Percentiles rank a stretch among this genome's conserved stretches.
These are phyloP conservation scores for Stichodactyla helianthus DNA, from an alignment of 64 coral and sea anemone species.

Conservation along the genomic window DNA sequence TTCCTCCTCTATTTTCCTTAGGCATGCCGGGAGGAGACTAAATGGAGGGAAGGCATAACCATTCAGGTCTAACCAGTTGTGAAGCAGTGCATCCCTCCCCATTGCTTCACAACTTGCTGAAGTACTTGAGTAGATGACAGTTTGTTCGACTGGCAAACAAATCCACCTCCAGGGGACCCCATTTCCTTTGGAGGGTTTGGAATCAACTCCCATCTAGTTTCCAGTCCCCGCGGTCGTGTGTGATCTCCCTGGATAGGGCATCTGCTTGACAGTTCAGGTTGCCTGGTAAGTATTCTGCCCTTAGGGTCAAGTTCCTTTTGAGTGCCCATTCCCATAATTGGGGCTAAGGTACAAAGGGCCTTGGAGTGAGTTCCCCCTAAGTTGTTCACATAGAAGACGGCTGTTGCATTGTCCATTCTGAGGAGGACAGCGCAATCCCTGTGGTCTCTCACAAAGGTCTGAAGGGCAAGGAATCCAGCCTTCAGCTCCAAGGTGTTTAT, in stretches of 20 bases:
- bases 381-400: background rate
- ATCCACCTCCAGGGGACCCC: background rate
- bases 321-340: slow-evolving; percentile 1
- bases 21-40: no score
- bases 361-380: slow-evolving; percentile 23
- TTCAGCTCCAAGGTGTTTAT: slow-evolving; percentile 42
- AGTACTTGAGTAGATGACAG: no score
- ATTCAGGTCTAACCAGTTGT: no score
- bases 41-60: no score
- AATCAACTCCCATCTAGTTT: background rate
- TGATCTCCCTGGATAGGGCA: background rate
- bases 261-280: background rate
- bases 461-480: slow-evolving; percentile 15
- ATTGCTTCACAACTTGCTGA: no score
- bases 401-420: background rate
- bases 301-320: background rate
- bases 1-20: no score
- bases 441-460: slow-evolving; percentile 19
- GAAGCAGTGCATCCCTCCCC: no score
- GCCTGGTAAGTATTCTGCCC: background rate
- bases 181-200: background rate
- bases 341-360: slow-evolving; percentile 21
- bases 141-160: no score
- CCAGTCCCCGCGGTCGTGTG: background rate
- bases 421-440: background rate